Evolutionary conservation across 2,113 vertebrate genomes (phyloP), one percentile per base, ranked within the genome.

Genomic region (crab-eating macaque (Macaca fascicularis)): DNA sequence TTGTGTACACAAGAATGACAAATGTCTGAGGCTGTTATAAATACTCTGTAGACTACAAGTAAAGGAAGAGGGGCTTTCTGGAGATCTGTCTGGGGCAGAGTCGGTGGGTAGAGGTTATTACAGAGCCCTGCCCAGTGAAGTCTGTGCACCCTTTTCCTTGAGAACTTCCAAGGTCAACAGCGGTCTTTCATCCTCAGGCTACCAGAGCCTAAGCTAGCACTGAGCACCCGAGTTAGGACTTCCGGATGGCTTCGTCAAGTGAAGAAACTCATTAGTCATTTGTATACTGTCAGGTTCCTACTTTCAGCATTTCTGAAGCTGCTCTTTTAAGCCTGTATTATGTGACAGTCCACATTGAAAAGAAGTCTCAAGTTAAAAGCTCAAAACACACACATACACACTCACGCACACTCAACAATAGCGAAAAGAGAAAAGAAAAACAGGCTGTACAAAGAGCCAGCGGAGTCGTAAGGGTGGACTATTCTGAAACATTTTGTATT

Each of bases 341-440:
- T 64, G 0, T 13, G 67, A 70, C 11, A 0, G 1, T 72, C 35
- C 12, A 80, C 55, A 93, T 57, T 17, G 64, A 43, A 91, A 43
- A 87, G 10, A 8, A 35, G 22, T 84, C 72, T 96, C 35, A 76
- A 91, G 27, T 45, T 57, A 40, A n/a, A 95, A 78, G 19, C 88
- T 55, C 22, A 81, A 79, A 32, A 48, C 6, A 45, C 0, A 38
- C 11, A 50, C 16, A 55, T 3, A 67, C 12, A 61, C 6, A 81
- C 10, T n/a, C 52, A 64, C 20, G 38, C 9, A 67, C 48, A 89
- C 11, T 74, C 12, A 75, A 20, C 1, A 64, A 61, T 30, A 70
- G n/a, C 12, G 45, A 89, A 16, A 57, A 38, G 6, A 75, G 30
- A 11, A 64, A 78, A 70, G 6, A 35, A 72, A 69, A 93, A 27